Percentiles rank a stretch among this genome's conserved stretches.
Evolutionary conservation across 2,797 vertebrate species (phyloP).

Genomic region (Holocentrus rufus): DNA sequence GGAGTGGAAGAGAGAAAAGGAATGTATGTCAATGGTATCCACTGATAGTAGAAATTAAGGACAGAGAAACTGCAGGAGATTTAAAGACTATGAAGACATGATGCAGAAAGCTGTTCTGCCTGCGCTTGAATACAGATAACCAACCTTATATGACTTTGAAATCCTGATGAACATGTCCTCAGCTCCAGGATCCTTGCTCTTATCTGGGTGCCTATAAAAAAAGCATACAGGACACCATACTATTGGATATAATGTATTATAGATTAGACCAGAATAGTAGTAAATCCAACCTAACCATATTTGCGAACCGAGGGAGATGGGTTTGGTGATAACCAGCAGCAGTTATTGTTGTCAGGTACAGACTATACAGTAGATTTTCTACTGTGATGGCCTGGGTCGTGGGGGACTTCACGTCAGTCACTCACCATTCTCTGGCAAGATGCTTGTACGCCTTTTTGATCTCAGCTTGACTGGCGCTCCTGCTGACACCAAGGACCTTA

Average conservation of each 20-base stretch:
- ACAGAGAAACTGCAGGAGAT: not conserved
- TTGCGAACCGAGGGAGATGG: too few relatives aligned
- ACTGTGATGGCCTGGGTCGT: constrained; percentile 1
- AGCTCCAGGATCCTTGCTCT: constrained; percentile 93
- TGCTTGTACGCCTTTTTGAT: constrained; percentile 93
- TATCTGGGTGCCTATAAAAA: constrained; percentile 93
- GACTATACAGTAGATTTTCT: too few relatives aligned
- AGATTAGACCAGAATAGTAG: not conserved
- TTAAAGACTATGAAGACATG: not conserved
- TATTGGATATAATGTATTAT: not conserved
- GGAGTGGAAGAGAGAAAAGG: not conserved
- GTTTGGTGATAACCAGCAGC: not conserved
- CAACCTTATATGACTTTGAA: constrained; percentile 96
- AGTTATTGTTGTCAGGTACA: too few relatives aligned
- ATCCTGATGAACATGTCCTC: constrained; percentile 97
- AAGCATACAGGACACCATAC: constrained; percentile 1
- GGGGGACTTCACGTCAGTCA: constrained; percentile 15
- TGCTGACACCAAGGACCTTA: constrained; percentile 85
- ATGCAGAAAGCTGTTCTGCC: not conserved
- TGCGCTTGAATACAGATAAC: constrained; percentile 9
- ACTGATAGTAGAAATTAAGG: not conserved
- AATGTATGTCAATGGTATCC: not conserved
- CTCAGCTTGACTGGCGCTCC: constrained; percentile 86
- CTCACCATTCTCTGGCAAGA: constrained; percentile 92
- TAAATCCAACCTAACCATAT: too few relatives aligned